Percentiles rank a stretch among this genome's conserved stretches.
Conservation (phyloP, 2,113 vertebrate species). For the Callaeas wilsoni region DNA sequence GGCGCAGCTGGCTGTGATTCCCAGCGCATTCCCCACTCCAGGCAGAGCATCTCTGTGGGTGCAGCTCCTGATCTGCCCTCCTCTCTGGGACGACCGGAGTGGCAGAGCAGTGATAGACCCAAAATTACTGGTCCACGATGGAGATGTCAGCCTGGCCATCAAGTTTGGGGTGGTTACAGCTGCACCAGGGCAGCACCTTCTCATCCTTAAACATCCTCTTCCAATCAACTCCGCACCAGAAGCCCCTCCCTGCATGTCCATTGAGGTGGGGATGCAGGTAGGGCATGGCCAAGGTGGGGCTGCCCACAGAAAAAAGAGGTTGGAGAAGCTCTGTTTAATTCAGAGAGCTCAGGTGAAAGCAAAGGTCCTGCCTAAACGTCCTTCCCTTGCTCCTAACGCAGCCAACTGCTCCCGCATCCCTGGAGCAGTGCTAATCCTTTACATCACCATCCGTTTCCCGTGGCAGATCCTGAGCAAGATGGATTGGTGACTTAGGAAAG, state of each 20-base stretch:
- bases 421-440: not conserved
- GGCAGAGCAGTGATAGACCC: not conserved
- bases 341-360: not conserved
- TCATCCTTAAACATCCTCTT: not conserved
- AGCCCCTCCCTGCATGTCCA: accelerated
- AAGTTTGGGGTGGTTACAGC: not conserved
- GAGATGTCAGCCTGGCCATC: not conserved
- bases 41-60: not conserved
- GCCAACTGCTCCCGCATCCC: not conserved
- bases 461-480: not conserved
- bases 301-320: not conserved
- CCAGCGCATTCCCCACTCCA: not conserved
- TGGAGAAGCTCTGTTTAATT: not conserved
- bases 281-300: not conserved
- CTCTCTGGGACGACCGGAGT: too few species aligned
- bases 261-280: not conserved
- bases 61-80: not conserved
- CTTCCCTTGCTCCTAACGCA: not conserved
- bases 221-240: not conserved
- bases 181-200: not conserved
- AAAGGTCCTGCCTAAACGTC: not conserved
- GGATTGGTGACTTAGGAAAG: not conserved
- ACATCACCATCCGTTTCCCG: not conserved
- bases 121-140: not conserved
- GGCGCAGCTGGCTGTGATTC: not conserved